Evolutionary conservation across 1,140 invertebrate species (phyloP).

Genomic region (Capitella teleta): DNA sequence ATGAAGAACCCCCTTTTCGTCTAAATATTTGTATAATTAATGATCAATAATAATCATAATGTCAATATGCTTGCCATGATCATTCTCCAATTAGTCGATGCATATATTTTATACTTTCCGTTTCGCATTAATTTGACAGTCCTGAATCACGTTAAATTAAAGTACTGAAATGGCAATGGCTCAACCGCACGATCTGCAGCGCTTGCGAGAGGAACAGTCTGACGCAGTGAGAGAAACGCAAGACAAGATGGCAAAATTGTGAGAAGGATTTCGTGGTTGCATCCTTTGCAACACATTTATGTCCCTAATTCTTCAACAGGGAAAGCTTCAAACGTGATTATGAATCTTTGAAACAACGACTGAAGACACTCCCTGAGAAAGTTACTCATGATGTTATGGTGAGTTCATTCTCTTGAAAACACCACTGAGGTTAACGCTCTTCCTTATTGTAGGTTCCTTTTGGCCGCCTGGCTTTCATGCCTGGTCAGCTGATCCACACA

Average conservation of each 20-base stretch:
- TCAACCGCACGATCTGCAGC: slow-evolving; percentile 13
- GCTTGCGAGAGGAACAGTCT: slow-evolving; percentile 20
- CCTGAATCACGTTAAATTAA: too few species aligned
- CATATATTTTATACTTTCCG: too few species aligned
- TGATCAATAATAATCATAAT: too few species aligned
- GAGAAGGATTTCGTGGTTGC: not conserved
- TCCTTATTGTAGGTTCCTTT: slow-evolving; percentile 48
- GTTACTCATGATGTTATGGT: slow-evolving; percentile 42
- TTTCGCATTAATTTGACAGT: too few species aligned
- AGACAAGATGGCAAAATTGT: slow-evolving; percentile 21
- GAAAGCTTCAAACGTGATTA: slow-evolving; percentile 30
- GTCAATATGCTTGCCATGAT: too few species aligned
- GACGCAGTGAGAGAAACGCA: slow-evolving; percentile 18
- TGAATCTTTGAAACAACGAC: slow-evolving; percentile 23
- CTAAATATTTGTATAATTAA: too few species aligned
- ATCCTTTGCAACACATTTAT: not conserved
- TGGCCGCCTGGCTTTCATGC: slow-evolving; percentile 54
- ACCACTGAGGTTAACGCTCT: not conserved
- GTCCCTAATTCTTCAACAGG: not conserved
- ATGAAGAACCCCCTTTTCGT: too few species aligned
- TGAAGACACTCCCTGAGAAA: slow-evolving; percentile 38
- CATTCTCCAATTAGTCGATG: too few species aligned
- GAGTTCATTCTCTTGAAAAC: slow-evolving; percentile 9
- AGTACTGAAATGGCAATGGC: too few species aligned
- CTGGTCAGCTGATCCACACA: slow-evolving; percentile 57